Evolutionary conservation across 1,140 invertebrate genomes (phyloP).

Genomic region (Rhagoletis zephyria): DNA sequence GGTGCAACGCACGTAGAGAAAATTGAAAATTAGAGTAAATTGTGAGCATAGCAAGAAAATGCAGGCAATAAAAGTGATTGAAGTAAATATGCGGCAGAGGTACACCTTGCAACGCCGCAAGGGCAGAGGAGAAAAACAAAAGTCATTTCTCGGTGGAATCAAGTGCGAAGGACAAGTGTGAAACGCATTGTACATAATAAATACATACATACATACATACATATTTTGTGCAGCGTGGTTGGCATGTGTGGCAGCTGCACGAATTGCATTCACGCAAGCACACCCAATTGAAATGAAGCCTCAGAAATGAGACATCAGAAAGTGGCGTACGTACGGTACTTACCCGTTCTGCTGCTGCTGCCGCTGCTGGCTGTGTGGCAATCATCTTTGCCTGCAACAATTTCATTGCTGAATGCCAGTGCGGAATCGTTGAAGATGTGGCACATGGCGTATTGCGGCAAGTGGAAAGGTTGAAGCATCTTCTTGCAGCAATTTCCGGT

Average conservation of each 20-base stretch:
- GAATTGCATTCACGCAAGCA: no score
- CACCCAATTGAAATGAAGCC: no score
- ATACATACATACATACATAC: background rate
- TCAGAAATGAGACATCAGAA: background rate
- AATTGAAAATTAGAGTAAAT: conserved; percentile 46
- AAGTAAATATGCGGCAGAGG: background rate
- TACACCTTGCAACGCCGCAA: background rate
- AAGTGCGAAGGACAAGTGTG: conserved; percentile 19
- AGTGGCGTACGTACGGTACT: background rate
- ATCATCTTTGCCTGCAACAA: conserved; percentile 20
- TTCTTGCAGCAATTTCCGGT: conserved; percentile 39
- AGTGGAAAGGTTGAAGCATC: background rate
- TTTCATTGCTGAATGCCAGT: background rate
- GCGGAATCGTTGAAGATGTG: background rate
- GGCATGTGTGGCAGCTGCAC: no score
- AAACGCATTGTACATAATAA: background rate
- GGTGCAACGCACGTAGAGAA: conserved; percentile 1
- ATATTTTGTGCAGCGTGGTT: no score
- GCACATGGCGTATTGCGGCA: background rate
- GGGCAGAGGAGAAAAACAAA: background rate
- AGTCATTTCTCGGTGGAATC: conserved; percentile 23
- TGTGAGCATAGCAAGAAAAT: background rate
- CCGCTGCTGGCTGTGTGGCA: background rate
- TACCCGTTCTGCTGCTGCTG: background rate
- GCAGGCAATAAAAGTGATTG: conserved; percentile 24